Base-by-base conservation (phyloP, 2,113 vertebrate genomes). In the Regulus satrapa region DNA sequence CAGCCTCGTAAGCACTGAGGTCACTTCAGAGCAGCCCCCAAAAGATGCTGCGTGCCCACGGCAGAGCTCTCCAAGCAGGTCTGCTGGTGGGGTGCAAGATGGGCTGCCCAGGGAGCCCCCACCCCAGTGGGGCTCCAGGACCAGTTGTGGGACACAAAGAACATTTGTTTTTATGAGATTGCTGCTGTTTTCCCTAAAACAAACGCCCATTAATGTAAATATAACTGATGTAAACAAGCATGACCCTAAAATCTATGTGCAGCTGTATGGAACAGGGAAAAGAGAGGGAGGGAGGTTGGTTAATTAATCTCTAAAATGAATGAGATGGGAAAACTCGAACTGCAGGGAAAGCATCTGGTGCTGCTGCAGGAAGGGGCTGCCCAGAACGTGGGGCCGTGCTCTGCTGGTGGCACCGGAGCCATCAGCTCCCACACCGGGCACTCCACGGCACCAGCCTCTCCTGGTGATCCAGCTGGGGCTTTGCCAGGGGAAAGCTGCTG, bases 211-310 rank as follows among this genome's bases (percentile, higher is more conserved):
- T 59, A 84, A 81, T 12, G 66, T 75, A 94, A 92, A 91, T 56
- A 63, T 34, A 83, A 84, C n/a, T 3, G 88, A 74, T 24, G 43
- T 62, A 94, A 94, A 94, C 86, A 94, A 84, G 73, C 83, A 40
- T 6, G 88, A 95, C 91, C 96, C 95, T 84, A 88, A 88, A 89
- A 86, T 46, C 94, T 86, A 77, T 26, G 83, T 67, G 94, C 95
- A 89, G 95, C 94, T 95, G 89, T 74, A 90, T 14, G 64, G 14
- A 80, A n/a, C 2, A 5, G 56, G 73, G 74, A 36, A 67, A 73
- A 59, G 41, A 54, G 73, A 75, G 55, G 32, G 56, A 93, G 43
- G 62, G 40, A 77, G 61, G 34, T 63, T 68, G n/a, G 51, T 16
- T 54, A 92, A 94, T 76, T 90, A 64, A 89, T 80, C 91, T 82